Evolutionary conservation across 2,113 vertebrate species (phyloP).

Genomic region (Pygoscelis antarcticus): DNA sequence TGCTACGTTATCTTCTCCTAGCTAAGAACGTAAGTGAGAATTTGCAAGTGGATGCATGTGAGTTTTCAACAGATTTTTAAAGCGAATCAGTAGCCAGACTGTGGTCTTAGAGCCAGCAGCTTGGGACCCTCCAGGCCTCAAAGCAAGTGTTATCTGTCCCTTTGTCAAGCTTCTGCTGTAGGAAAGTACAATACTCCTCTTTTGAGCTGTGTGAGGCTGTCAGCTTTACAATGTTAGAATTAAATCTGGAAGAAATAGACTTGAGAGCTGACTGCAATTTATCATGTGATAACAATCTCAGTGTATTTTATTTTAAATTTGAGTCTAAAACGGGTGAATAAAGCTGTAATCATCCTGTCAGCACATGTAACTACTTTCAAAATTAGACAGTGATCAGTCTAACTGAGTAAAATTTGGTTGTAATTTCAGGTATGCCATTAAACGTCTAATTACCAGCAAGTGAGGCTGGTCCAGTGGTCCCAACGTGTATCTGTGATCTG

Average conservation of each 20-base stretch:
- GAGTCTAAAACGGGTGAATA: conserved; percentile 50
- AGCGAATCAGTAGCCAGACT: neutral
- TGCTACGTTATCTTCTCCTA: neutral
- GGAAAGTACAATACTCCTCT: neutral
- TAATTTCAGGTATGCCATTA: conserved; percentile 27
- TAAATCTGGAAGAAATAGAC: conserved; percentile 29
- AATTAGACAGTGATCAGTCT: conserved; percentile 54
- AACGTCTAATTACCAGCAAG: neutral
- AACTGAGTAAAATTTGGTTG: conserved; percentile 26
- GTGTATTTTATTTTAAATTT: conserved; percentile 58
- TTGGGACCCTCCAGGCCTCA: neutral
- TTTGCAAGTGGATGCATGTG: neutral
- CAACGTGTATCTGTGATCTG: neutral
- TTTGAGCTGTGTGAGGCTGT: neutral
- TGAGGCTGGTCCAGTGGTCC: neutral
- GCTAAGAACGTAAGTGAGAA: neutral
- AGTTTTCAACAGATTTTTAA: neutral
- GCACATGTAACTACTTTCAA: conserved; percentile 47
- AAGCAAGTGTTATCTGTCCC: neutral
- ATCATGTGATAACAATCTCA: conserved; percentile 55
- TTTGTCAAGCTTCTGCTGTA: neutral
- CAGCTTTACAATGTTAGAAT: conserved; percentile 20
- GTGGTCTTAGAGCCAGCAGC: neutral
- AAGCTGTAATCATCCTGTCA: conserved; percentile 66
- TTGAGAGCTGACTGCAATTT: conserved; percentile 34